phyloP scores from a whole-genome alignment of 2,888 invertebrate species.

The Aspidapion aeneum region DNA sequence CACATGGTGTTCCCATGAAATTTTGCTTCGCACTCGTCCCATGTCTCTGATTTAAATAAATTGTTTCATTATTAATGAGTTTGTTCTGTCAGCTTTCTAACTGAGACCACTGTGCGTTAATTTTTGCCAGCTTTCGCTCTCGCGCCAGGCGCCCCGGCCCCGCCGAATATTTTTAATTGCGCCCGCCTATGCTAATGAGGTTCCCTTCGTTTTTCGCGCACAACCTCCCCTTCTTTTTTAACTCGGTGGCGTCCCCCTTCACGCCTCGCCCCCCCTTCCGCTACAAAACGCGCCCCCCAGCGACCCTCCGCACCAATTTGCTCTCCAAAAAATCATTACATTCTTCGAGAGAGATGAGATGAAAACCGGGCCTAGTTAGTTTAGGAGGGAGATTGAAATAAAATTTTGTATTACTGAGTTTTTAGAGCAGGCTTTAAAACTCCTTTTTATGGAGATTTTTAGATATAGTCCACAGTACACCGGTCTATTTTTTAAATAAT shows the following conservation, averaged over 20 bases:
- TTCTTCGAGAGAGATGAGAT: slow-evolving; percentile 54
- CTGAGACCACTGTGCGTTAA: background rate
- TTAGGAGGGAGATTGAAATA: background rate
- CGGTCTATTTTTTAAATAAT: too few relatives aligned
- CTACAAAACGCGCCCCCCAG: background rate
- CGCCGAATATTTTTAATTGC: slow-evolving; percentile 27
- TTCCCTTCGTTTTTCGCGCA: slow-evolving; percentile 39
- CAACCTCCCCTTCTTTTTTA: slow-evolving; percentile 5
- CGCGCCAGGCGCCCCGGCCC: slow-evolving; percentile 15
- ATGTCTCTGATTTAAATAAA: too few relatives aligned
- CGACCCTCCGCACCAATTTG: slow-evolving; percentile 39
- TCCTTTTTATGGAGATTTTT: too few relatives aligned
- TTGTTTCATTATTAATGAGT: too few relatives aligned
- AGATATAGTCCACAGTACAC: too few relatives aligned
- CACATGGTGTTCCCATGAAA: too few relatives aligned
- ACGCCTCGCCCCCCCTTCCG: background rate
- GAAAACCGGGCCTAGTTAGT: background rate
- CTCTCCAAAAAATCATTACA: slow-evolving; percentile 83
- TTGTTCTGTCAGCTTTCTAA: too few relatives aligned
- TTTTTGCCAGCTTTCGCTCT: slow-evolving; percentile 8
- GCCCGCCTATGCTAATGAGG: slow-evolving; percentile 45
- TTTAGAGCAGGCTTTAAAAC: background rate
- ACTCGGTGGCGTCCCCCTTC: background rate
- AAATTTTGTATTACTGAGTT: background rate
- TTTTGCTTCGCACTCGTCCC: too few relatives aligned